Base-by-base conservation (phyloP, 2,113 vertebrate genomes). In the Crotalus horridus region DNA sequence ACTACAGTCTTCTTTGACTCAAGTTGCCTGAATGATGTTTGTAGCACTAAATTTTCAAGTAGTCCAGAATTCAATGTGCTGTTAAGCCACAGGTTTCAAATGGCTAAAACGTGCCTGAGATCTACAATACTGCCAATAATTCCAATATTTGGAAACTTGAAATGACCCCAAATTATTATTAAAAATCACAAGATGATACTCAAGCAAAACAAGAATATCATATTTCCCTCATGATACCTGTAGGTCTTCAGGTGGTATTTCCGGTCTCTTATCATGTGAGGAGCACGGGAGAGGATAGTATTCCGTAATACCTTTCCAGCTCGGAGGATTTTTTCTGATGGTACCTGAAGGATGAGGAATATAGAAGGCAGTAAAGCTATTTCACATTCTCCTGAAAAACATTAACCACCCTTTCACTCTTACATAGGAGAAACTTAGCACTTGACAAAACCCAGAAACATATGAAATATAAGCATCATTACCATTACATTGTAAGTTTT, bases 241-340 rank as follows among this genome's bases (percentile, higher is more conserved):
- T 99, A 99, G 0, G 99, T 99, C 96, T 99, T 99, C 91, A 99
- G 97, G 96, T 99, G 99, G 93, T 99, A 99, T 96, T 99, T 99
- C 94, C 99, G 98, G 96, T 99, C 99, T 97, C 99, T 98, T 96
- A 99, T 99, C 98, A 99, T 99, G 96, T 99, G 99, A 95, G 99
- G 98, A 9, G 98, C 98, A 95, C 98, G 96, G 94, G 98, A 98
- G 85, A 99, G 98, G 95, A 99, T 98, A 90, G 98, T 97, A 8
- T 98, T 98, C 88, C 99, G 98, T 92, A 99, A 98, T 95, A 99
- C 98, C 96, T 98, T 99, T 94, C 98, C 99, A 58, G 98, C 99
- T 89, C 96, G 97, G 95, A 99, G 97, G 96, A 99, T 99, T 97
- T 99, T 99, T 97, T 99, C 99, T 69, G 99, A 99, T 59, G 98